Evolutionary conservation across 2,113 vertebrate genomes (phyloP), one percentile per base, ranked within the genome.

Genomic region (Anguilla japonica): DNA sequence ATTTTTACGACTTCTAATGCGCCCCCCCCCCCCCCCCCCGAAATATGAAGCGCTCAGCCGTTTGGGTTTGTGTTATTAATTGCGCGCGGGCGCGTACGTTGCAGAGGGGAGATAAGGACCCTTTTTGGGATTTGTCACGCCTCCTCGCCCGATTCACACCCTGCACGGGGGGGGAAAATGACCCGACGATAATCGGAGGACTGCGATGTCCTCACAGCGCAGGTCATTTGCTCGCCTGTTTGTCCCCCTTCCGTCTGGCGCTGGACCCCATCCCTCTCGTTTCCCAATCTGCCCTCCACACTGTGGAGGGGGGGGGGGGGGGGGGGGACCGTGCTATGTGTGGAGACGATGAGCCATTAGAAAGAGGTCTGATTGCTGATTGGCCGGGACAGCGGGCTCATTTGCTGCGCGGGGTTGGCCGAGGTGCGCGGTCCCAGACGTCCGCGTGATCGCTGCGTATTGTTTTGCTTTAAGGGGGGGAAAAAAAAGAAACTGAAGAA

Each of bases 141-240:
- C 1, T n/a, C n/a, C 1, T 75, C 0, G n/a, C 9, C 26, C 34
- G 71, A 75, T 75, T 75, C 14, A 34, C n/a, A 34, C 71, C 6
- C 71, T 34, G n/a, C n/a, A 26, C 0, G 40, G 60, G 41, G 60
- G 40, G n/a, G 46, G 34, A 34, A 41, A 41, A 41, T 80, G 34
- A 15, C 53, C 79, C 57, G 57, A 41, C 13, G 4, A 40, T 80
- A 41, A 41, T 56, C 78, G 18, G 15, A 16, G 53, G 84, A 81
- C 18, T 81, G 78, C 14, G 20, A 40, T 60, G 20, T 46, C 75
- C 84, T 80, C 71, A 41, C 78, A 43, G 16, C n/a, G 14, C 71
- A 80, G 75, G 84, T 80, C 79, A 85, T 85, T 57, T 43, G 14
- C 34, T 34, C 26, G 18, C 57, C 46, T 4, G 20, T 85, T 57